Percentiles rank a stretch among this genome's conserved stretches.
These are phyloP conservation scores for Steinernema khuongi DNA, from an alignment of 1,140 invertebrate genomes.

Conservation along the genomic window DNA sequence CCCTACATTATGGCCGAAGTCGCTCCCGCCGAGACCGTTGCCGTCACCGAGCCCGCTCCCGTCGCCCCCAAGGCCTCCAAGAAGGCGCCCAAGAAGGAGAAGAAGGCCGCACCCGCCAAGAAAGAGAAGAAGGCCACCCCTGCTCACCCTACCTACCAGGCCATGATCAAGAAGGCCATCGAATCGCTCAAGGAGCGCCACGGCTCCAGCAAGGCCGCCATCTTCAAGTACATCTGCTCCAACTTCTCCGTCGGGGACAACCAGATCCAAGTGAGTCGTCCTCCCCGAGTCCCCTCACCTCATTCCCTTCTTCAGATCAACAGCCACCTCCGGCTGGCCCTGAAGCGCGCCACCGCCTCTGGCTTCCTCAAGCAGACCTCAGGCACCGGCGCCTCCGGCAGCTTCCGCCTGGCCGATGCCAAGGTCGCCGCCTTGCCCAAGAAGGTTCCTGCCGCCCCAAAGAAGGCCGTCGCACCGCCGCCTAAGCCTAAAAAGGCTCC, in stretches of 20 bases:
- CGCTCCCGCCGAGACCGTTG: conserved; percentile 14
- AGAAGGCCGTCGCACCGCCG: no score
- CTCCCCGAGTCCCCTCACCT: not conserved
- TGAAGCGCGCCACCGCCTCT: conserved; percentile 50
- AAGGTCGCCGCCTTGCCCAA: conserved; percentile 35
- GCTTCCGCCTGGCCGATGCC: conserved; percentile 56
- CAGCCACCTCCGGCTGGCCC: conserved; percentile 52
- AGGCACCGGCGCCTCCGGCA: conserved; percentile 59
- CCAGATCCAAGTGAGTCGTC: conserved; percentile 20
- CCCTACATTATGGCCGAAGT: not conserved
- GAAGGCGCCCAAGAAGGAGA: not conserved
- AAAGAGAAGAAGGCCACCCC: conserved; percentile 9
- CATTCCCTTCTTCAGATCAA: conserved; percentile 44
- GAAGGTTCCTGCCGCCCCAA: conserved; percentile 33
- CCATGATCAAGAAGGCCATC: conserved; percentile 32
- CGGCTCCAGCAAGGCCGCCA: conserved; percentile 27
- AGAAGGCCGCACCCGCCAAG: not conserved
- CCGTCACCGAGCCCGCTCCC: not conserved
- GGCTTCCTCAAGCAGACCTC: conserved; percentile 57
- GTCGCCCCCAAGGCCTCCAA: conserved; percentile 15
- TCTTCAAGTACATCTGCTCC: conserved; percentile 33
- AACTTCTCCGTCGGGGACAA: conserved; percentile 39
- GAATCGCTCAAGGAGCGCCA: conserved; percentile 24
- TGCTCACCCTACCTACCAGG: conserved; percentile 27
- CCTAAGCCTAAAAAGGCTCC: conserved; percentile 40